Conservation (phyloP, 1,140 invertebrate genomes). For the Apis florea region DNA sequence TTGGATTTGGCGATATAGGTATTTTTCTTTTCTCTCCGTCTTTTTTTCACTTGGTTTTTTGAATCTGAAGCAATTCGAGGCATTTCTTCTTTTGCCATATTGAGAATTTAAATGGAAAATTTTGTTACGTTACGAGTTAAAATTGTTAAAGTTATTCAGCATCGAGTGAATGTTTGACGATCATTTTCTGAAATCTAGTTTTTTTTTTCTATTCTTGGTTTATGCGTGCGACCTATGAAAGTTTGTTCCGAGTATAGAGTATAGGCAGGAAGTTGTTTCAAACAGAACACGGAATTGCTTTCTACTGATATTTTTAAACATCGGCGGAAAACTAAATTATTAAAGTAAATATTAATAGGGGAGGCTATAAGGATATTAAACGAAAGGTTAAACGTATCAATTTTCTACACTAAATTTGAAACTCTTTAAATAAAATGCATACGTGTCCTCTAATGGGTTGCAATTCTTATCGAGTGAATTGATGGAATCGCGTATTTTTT, state of each 20-base stretch:
- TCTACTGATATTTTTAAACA: slow-evolving; percentile 2
- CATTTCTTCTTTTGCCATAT: too few relatives aligned
- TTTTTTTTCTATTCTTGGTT: background rate
- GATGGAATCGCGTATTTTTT: background rate
- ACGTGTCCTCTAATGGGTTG: too few relatives aligned
- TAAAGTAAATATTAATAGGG: background rate
- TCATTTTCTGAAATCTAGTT: too few relatives aligned
- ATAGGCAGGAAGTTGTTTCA: slow-evolving; percentile 3
- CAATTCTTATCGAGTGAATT: too few relatives aligned
- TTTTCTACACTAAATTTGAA: too few relatives aligned
- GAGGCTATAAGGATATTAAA: background rate
- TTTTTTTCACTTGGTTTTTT: background rate
- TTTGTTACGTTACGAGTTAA: too few relatives aligned
- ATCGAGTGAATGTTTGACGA: too few relatives aligned
- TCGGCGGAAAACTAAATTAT: too few relatives aligned
- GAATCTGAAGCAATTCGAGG: too few relatives aligned
- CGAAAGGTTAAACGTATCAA: background rate
- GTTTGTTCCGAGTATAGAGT: background rate
- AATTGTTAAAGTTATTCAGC: too few relatives aligned
- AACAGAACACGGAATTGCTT: slow-evolving; percentile 1
- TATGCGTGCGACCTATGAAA: background rate
- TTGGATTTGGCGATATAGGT: background rate
- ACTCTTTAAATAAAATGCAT: too few relatives aligned
- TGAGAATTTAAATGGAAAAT: too few relatives aligned
- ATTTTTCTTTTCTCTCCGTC: background rate